A percentile compares a stretch with the other conserved stretches of the same genome.
phyloP scores from a whole-genome alignment of 2,888 invertebrate species.

The Hydrotaea cyrtoneurina region DNA sequence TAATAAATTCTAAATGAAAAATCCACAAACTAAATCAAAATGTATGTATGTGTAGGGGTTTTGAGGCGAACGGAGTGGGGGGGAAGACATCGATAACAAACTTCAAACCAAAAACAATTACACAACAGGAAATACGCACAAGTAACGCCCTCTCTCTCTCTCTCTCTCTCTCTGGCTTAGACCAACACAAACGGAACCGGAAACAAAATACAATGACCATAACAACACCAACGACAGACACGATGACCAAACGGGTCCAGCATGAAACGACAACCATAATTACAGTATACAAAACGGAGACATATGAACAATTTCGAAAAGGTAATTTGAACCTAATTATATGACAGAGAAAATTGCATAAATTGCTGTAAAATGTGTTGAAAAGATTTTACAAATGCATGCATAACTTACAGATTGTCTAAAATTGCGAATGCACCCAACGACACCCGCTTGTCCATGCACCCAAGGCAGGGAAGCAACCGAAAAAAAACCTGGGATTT shows the following conservation, averaged over 20 bases:
- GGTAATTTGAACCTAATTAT: slow-evolving; percentile 69
- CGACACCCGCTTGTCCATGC: neutral
- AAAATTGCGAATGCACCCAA: neutral
- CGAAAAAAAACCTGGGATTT: slow-evolving; percentile 9
- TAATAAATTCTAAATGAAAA: slow-evolving; percentile 59
- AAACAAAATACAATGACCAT: slow-evolving; percentile 11
- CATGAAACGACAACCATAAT: slow-evolving; percentile 7
- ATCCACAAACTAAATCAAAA: slow-evolving; percentile 46
- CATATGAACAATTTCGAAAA: slow-evolving; percentile 53
- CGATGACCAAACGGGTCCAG: neutral
- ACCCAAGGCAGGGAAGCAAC: neutral
- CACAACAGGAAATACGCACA: neutral
- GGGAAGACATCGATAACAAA: neutral
- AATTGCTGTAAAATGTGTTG: slow-evolving; percentile 29
- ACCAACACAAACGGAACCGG: slow-evolving; percentile 11
- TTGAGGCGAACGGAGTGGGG: too few relatives aligned
- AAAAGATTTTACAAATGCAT: slow-evolving; percentile 37
- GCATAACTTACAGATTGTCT: slow-evolving; percentile 52
- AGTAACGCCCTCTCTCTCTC: slow-evolving; percentile 4
- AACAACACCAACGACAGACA: slow-evolving; percentile 17
- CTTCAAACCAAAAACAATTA: neutral
- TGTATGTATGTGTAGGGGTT: slow-evolving; percentile 5
- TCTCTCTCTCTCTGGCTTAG: neutral
- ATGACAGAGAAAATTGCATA: slow-evolving; percentile 5
- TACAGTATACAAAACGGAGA: slow-evolving; percentile 57